phyloP scores from a whole-genome alignment of 1,140 invertebrate genomes.

The Dendrolimus punctatus region DNA sequence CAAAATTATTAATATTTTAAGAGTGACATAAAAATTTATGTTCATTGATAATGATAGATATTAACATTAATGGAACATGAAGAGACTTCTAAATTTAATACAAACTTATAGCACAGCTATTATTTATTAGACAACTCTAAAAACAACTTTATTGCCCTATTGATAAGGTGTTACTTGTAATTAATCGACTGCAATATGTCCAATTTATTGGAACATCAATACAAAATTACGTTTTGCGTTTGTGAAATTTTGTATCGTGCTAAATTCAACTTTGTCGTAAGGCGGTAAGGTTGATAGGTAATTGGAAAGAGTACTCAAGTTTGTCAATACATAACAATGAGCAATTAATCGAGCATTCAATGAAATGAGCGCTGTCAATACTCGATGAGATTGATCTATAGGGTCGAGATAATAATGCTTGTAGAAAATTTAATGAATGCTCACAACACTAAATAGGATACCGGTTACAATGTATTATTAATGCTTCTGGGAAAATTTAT shows the following conservation, averaged over 20 bases:
- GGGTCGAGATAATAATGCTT: not conserved
- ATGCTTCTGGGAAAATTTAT: too few relatives aligned
- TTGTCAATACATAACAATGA: slow-evolving; percentile 14
- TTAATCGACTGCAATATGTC: slow-evolving; percentile 5
- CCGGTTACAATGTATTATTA: too few relatives aligned
- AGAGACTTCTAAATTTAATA: too few relatives aligned
- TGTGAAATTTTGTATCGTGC: too few relatives aligned
- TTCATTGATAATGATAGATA: too few relatives aligned
- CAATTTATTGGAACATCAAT: not conserved
- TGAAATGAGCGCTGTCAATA: slow-evolving; percentile 24
- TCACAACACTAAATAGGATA: too few relatives aligned
- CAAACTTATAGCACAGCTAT: too few relatives aligned
- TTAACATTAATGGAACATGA: too few relatives aligned
- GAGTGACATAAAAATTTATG: too few relatives aligned
- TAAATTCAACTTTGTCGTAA: not conserved
- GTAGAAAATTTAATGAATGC: too few relatives aligned
- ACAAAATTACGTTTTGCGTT: not conserved
- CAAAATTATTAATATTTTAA: too few relatives aligned
- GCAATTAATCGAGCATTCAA: slow-evolving; percentile 38
- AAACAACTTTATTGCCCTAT: slow-evolving; percentile 4
- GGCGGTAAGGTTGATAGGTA: not conserved
- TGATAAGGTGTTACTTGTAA: slow-evolving; percentile 4
- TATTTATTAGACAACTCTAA: not conserved
- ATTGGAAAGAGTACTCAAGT: not conserved
- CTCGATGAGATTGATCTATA: slow-evolving; percentile 26